Percentiles rank a stretch among this genome's conserved stretches.
phyloP scores from a whole-genome alignment of 1,140 invertebrate genomes.

The Triops cancriformis region DNA sequence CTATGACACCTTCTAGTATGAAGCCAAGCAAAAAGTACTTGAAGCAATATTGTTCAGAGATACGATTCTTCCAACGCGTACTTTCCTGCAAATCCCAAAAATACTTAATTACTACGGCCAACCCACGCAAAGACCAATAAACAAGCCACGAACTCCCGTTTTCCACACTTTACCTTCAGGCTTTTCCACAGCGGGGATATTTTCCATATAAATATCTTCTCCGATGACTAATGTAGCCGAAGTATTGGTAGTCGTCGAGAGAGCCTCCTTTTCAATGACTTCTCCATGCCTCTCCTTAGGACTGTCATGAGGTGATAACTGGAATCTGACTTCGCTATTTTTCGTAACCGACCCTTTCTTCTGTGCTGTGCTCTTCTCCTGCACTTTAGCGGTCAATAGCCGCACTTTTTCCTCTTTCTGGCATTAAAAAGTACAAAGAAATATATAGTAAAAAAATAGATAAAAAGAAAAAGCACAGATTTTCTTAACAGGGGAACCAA shows the following conservation, averaged over 20 bases:
- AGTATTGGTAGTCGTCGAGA: background rate
- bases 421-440: slow-evolving; percentile 27
- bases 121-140: background rate
- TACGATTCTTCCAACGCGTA: background rate
- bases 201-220: slow-evolving; percentile 5
- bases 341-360: background rate
- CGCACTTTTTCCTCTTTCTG: slow-evolving; percentile 86
- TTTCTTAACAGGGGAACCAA: background rate
- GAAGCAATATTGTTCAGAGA: background rate
- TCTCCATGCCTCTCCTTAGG: background rate
- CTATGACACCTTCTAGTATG: background rate
- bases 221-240: background rate
- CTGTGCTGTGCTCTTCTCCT: slow-evolving; percentile 54
- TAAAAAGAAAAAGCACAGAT: slow-evolving; percentile 15
- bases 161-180: slow-evolving; percentile 3
- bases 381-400: slow-evolving; percentile 62
- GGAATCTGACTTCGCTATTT: slow-evolving; percentile 5
- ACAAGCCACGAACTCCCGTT: background rate
- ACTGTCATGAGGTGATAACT: background rate
- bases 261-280: slow-evolving; percentile 6
- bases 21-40: background rate
- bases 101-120: background rate
- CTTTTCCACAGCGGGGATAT: background rate
- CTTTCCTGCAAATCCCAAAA: background rate
- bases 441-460: no score